Percentiles rank a stretch among this genome's conserved stretches.
Evolutionary conservation across 2,888 invertebrate genomes (phyloP).

Genomic region (Eugnorisma glareosa): DNA sequence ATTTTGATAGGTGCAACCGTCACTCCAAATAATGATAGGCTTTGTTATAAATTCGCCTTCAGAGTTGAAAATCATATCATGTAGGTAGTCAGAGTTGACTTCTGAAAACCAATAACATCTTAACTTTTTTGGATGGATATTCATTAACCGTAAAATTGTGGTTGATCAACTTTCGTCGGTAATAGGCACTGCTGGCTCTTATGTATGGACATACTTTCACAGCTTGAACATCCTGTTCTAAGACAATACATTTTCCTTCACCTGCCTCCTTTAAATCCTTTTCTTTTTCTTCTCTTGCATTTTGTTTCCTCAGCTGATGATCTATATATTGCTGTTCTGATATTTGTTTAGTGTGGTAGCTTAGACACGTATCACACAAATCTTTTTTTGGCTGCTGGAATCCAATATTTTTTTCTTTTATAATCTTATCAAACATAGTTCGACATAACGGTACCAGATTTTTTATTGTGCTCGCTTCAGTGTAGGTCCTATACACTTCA

Average conservation of each 20-base stretch:
- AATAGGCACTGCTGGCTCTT: constrained; percentile 8
- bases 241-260: constrained; percentile 26
- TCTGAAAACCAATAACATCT: constrained; percentile 8
- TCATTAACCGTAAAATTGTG: constrained; percentile 8
- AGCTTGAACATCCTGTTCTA: constrained; percentile 12
- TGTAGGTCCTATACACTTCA: constrained; percentile 14
- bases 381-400: constrained; percentile 6
- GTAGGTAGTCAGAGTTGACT: background rate
- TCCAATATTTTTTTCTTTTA: constrained; percentile 14
- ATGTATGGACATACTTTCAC: constrained; percentile 17
- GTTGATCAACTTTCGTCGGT: constrained; percentile 4
- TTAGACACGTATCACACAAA: constrained; percentile 1
- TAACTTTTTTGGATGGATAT: constrained; percentile 4
- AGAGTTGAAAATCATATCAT: background rate
- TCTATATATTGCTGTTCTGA: background rate
- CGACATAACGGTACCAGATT: constrained; percentile 9
- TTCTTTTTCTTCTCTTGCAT: constrained; percentile 18
- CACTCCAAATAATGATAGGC: background rate
- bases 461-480: constrained; percentile 15
- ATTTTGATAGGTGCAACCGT: background rate
- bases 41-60: background rate
- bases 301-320: constrained; percentile 3
- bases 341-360: background rate
- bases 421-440: constrained; percentile 10
- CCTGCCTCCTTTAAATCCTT: constrained; percentile 22